Conservation (phyloP, 2,797 vertebrate species). For the Macroramphosus scolopax region DNA sequence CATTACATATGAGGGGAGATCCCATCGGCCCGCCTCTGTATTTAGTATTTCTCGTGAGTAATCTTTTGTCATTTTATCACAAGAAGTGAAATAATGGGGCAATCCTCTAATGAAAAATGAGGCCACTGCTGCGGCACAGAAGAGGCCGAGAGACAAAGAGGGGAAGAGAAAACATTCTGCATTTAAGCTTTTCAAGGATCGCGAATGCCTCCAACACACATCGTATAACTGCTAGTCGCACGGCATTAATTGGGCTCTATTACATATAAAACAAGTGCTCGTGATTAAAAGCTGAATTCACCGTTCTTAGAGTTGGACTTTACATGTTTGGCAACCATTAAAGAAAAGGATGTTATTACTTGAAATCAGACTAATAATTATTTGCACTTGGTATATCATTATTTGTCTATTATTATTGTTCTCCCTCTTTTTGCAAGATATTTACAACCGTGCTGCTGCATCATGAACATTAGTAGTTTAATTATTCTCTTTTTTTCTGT, state of each 20-base stretch:
- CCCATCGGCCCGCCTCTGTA: slow-evolving; percentile 73
- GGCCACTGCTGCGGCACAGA: slow-evolving; percentile 44
- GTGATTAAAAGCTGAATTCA: background rate
- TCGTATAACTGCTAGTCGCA: slow-evolving; percentile 10
- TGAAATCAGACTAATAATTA: no score
- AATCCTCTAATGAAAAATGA: slow-evolving; percentile 77
- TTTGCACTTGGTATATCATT: no score
- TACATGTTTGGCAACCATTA: no score
- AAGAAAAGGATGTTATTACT: no score
- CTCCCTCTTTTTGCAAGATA: no score
- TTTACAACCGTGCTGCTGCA: no score
- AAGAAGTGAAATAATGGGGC: slow-evolving; percentile 76
- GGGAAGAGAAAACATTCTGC: slow-evolving; percentile 42
- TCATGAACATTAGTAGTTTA: no score
- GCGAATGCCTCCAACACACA: slow-evolving; percentile 18
- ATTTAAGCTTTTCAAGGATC: slow-evolving; percentile 54
- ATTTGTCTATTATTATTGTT: no score
- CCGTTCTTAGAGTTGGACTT: no score
- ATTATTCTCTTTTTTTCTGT: no score
- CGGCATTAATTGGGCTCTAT: slow-evolving; percentile 33
- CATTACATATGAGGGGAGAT: slow-evolving; percentile 75
- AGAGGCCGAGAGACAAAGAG: slow-evolving; percentile 64
- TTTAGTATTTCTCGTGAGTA: slow-evolving; percentile 79
- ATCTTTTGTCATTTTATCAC: slow-evolving; percentile 80
- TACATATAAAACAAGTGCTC: slow-evolving; percentile 18